Evolutionary conservation across 1,140 invertebrate genomes (phyloP).

Genomic region (Heliothis virescens): DNA sequence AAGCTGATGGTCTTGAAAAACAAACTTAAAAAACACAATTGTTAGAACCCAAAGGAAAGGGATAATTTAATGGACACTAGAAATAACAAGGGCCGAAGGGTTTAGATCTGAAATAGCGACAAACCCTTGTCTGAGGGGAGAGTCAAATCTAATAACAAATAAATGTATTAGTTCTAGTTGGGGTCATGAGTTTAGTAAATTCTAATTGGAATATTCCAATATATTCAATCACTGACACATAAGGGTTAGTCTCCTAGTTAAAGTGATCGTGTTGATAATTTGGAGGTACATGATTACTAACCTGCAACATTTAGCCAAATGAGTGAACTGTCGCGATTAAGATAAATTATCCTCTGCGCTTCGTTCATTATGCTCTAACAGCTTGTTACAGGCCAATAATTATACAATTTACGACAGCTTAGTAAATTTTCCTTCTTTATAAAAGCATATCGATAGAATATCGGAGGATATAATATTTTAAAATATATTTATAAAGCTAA

Average conservation of each 20-base stretch:
- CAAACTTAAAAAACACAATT: slow-evolving; percentile 41
- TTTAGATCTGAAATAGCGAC: slow-evolving; percentile 34
- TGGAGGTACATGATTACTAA: slow-evolving; percentile 33
- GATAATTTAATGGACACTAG: slow-evolving; percentile 48
- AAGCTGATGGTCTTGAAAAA: slow-evolving; percentile 19
- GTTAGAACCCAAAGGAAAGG: slow-evolving; percentile 35
- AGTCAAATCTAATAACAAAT: slow-evolving; percentile 47
- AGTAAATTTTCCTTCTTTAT: too few relatives aligned
- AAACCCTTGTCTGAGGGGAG: slow-evolving; percentile 39
- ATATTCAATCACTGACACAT: slow-evolving; percentile 37
- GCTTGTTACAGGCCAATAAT: neutral
- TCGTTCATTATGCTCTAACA: slow-evolving; percentile 10
- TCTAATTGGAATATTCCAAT: slow-evolving; percentile 47
- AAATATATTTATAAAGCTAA: neutral
- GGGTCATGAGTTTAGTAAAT: slow-evolving; percentile 38
- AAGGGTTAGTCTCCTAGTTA: slow-evolving; percentile 33
- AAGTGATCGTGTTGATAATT: slow-evolving; percentile 24
- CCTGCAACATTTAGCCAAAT: slow-evolving; percentile 25
- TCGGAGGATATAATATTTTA: too few relatives aligned
- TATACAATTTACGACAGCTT: too few relatives aligned
- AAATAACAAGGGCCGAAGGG: slow-evolving; percentile 43
- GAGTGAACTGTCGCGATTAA: slow-evolving; percentile 30
- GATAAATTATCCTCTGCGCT: slow-evolving; percentile 27
- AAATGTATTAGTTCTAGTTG: slow-evolving; percentile 44
- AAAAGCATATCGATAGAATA: too few relatives aligned